Evolutionary conservation across 2,797 vertebrate genomes (phyloP), one percentile per base, ranked within the genome.

Genomic region (Neosilurus mollespiculum): DNA sequence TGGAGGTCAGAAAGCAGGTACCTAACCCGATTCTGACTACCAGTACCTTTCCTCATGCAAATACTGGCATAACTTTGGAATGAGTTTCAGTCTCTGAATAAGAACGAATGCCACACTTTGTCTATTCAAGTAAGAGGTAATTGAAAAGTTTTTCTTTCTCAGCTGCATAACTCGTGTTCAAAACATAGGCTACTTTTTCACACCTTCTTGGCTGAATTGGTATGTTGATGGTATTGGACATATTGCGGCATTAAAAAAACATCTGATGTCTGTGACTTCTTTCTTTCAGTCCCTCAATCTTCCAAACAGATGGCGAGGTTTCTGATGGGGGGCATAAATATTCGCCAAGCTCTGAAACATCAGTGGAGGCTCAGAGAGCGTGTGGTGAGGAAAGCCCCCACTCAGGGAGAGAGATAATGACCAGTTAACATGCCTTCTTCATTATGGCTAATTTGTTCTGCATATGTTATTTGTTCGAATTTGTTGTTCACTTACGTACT

Each of bases 281-380:
- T 43, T 83, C 65, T 87, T 76, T 54, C 90, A 97, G 96, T 82
- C 95, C 96, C 43, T 93, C 96, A 14, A 95, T 96, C 87, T 96
- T 95, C 83, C 94, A 95, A 88, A 93, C 94, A 64, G 96, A 97
- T 86, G 95, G 92, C 70, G 95, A 96, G 56, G 87, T 94, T 53
- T 91, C 92, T 0, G 96, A 96, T n/a, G 95, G 94, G 58, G 93
- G 91, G 75, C 93, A 92, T 82, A 96, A 96, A 88, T 96, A 95
- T 51, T 97, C 96, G 24, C 96, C 96, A 58, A 96, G 91, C 90
- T 96, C 96, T 0, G 96, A 98, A 78, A 95, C 95, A 0, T 95
- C 95, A 2, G 89, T 95, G 11, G 96, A 96, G 65, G 91, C 94
- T 61, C 96, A 96, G 88, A 96, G 96, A 90, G 95, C 96, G 79